Percentiles rank a stretch among this genome's conserved stretches.
phyloP scores from a whole-genome alignment of 2,797 vertebrate species.

The Acridotheres tristis region DNA sequence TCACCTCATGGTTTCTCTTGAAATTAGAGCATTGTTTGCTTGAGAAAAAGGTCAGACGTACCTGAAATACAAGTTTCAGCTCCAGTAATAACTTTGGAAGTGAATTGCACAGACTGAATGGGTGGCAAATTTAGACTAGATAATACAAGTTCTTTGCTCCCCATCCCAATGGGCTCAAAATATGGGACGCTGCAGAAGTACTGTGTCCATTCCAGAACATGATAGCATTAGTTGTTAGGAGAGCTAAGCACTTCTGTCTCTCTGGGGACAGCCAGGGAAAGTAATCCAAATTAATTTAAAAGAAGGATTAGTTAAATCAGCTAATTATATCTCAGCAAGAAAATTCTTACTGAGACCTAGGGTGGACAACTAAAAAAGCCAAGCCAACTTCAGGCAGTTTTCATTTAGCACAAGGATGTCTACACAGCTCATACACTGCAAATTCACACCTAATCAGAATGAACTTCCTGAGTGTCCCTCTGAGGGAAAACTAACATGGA shows the following conservation, averaged over 20 bases:
- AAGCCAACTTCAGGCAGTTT: neutral
- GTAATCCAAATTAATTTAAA: constrained; percentile 44
- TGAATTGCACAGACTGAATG: neutral
- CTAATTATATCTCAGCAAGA: constrained; percentile 14
- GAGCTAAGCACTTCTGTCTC: neutral
- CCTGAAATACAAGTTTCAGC: neutral
- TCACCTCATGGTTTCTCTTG: neutral
- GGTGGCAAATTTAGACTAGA: neutral
- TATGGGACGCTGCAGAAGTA: neutral
- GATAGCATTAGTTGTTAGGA: neutral
- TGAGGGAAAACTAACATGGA: neutral
- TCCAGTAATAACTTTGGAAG: neutral
- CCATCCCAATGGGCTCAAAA: neutral
- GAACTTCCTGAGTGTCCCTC: neutral
- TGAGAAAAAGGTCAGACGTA: neutral
- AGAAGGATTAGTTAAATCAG: constrained; percentile 30
- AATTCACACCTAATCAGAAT: neutral
- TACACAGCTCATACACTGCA: neutral
- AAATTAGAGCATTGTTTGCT: neutral
- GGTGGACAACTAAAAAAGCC: neutral
- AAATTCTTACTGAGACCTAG: neutral
- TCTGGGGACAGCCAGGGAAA: neutral
- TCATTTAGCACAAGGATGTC: neutral
- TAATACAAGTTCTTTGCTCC: neutral
- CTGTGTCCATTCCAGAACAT: neutral